Base-by-base conservation (phyloP, 1,140 invertebrate genomes). In the Drosophila cardini region DNA sequence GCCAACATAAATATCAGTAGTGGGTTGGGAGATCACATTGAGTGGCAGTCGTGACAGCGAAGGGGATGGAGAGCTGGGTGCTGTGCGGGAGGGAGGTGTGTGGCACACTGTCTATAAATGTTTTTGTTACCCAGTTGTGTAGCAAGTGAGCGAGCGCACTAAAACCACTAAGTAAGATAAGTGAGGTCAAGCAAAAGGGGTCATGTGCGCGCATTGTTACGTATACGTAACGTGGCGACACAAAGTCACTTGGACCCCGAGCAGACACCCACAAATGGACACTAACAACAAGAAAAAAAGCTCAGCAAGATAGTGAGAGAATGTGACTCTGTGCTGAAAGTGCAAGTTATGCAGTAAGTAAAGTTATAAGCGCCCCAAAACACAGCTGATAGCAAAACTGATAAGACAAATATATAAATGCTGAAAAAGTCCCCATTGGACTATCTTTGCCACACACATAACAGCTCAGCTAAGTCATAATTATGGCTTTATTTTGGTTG, bases 151-250 rank as follows among this genome's bases (percentile, higher is more conserved):
- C 67, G 48, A 73, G 75, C 63, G 70, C 76, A 84, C 65, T 86
- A 87, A 68, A 89, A 87, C 84, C 84, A 87, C 84, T 87, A 87
- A 87, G 84, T 87, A 87, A 87, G 84, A 87, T 87, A 87, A 87
- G 84, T 87, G 84, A 87, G 84, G 84, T 89, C 84, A 87, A 87
- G 80, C 84, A 89, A 87, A 87, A 89, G 84, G 84, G 84, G 84
- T 87, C 84, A 87, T 87, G 84, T 86, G 83, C 83, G 83, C 83
- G 83, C 84, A 89, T 83, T 87, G 82, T 86, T 78, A 76, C 83
- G 45, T 60, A 56, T 65, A 71, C 78, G 74, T 67, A 67, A 43
- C 67, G 64, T 78, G 60, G 67, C 62, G 68, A 80, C 48, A 40
- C 10, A 26, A 52, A 42, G 13, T n/a, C 45, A 36, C 60, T 48